Conservation (phyloP, 2,888 invertebrate genomes). For the Xylota sylvarum region DNA sequence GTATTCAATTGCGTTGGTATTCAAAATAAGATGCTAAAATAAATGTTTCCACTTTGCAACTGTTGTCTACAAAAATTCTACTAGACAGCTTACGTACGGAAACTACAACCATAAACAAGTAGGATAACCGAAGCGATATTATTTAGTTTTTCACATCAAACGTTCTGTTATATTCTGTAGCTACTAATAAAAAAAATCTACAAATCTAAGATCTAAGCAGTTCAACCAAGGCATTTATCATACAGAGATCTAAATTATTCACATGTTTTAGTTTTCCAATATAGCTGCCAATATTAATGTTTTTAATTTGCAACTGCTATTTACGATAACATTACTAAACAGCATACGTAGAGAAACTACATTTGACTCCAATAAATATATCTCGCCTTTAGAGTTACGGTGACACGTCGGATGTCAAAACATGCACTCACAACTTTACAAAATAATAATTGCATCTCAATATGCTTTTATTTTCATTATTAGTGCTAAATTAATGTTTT, state of each 20-base stretch:
- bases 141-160: too few relatives aligned
- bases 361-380: neutral
- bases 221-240: neutral
- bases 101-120: constrained; percentile 44
- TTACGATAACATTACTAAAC: constrained; percentile 49
- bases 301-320: constrained; percentile 32
- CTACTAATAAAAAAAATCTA: too few relatives aligned
- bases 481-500: constrained; percentile 40
- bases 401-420: too few relatives aligned
- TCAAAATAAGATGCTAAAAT: constrained; percentile 21
- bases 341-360: constrained; percentile 44
- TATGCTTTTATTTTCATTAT: constrained; percentile 3
- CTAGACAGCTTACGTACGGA: constrained; percentile 55
- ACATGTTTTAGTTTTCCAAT: neutral
- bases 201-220: too few relatives aligned
- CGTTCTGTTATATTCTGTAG: too few relatives aligned
- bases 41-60: constrained; percentile 59
- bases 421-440: neutral
- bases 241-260: neutral
- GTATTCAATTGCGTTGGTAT: neutral
- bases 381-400: neutral
- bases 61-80: constrained; percentile 45
- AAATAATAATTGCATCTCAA: constrained; percentile 1
- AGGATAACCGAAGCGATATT: neutral
- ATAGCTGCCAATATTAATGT: constrained; percentile 9